Evolutionary conservation across 2,113 vertebrate genomes (phyloP), one percentile per base, ranked within the genome.

Genomic region (Myocastor coypus): DNA sequence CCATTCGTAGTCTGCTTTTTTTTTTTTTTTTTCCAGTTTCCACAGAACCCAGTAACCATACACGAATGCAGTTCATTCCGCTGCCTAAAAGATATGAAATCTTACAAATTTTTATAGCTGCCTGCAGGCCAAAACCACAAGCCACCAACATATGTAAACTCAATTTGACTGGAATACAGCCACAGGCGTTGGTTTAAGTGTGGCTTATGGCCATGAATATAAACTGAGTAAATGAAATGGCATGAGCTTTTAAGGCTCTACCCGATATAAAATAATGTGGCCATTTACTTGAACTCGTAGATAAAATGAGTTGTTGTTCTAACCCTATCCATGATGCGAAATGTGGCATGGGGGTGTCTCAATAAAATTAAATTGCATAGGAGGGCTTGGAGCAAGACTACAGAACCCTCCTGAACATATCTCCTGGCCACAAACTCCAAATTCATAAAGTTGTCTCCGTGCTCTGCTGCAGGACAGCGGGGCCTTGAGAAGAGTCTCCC

Each of bases 261-360:
- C 19, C 13, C n/a, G 37, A 19, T 50, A 63, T 9, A 86, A 92
- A 42, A 46, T 13, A 55, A 57, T 34, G 3, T 68, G 61, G 20
- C 46, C 16, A 42, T 55, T n/a, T 78, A 40, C 28, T 92, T 55
- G 19, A 77, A 42, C 77, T 92, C 42, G 24, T 57, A 52, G n/a
- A n/a, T 69, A 91, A 95, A 97, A 77, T 32, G 19, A 6, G 55
- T 32, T 26, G 32, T 66, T 34, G 87, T n/a, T 87, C 17, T 73
- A 16, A 52, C 9, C 17, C 46, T 71, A 42, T n/a, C 80, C 32
- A 22, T 3, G 73, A 11, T 69, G 19, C 92, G 20, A 96, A 83
- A 83, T 84, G 19, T 34, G 19, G 37, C 42, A 71, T 40, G 20
- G 32, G 20, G 22, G 7, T 16, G 14, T 91, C 77, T 57, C 55